A percentile compares a stretch with the other conserved stretches of the same genome.
phyloP scores from a whole-genome alignment of 2,113 vertebrate genomes.

The Baryphthengus martii region DNA sequence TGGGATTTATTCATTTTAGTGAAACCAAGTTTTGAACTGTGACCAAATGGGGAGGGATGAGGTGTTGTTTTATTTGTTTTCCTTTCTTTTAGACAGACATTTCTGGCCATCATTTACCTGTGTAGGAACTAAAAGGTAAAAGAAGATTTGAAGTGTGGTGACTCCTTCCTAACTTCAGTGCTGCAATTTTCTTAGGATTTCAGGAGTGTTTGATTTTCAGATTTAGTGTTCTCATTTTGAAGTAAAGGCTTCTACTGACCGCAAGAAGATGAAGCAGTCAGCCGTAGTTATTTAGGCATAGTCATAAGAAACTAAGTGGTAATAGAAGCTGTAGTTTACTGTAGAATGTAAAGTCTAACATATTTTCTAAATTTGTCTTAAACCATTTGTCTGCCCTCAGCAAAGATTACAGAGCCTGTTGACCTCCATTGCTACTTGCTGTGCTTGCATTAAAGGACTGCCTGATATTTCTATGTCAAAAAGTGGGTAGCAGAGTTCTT shows the following conservation, averaged over 20 bases:
- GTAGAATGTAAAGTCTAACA: not conserved
- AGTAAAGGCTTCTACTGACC: not conserved
- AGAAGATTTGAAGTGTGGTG: not conserved
- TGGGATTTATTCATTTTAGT: not conserved
- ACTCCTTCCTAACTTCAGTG: not conserved
- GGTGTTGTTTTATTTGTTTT: accelerated
- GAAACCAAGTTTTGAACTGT: not conserved
- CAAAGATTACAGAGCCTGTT: not conserved
- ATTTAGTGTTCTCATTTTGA: not conserved
- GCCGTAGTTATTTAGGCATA: not conserved
- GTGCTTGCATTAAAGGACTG: not conserved
- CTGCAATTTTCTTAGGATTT: not conserved
- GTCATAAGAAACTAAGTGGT: not conserved
- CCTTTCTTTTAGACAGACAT: not conserved
- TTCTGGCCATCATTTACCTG: not conserved
- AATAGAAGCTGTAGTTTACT: not conserved
- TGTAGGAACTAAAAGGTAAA: not conserved
- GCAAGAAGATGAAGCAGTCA: not conserved
- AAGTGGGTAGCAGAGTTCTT: not conserved
- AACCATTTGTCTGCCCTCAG: not conserved
- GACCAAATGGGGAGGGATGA: not conserved
- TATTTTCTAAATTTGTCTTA: not conserved
- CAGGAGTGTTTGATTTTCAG: not conserved
- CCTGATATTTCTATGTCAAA: not conserved
- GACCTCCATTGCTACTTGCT: not conserved